phyloP scores from a whole-genome alignment of 2,113 vertebrate species.

The Tachycineta bicolor region DNA sequence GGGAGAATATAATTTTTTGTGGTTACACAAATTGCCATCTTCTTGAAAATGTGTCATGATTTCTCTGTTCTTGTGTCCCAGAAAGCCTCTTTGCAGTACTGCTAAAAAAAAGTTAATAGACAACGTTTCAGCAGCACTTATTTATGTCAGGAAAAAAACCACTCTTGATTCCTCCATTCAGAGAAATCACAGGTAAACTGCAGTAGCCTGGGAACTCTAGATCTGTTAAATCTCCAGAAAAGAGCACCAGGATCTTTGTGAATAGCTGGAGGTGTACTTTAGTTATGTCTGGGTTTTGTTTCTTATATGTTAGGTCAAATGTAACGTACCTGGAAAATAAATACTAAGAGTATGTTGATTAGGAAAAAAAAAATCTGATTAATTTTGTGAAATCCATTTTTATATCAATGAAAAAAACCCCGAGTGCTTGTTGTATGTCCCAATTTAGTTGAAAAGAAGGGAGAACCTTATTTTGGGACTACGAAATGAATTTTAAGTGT shows the following conservation, averaged over 20 bases:
- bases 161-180: background rate
- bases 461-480: background rate
- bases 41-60: slow-evolving; percentile 44
- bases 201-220: slow-evolving; percentile 27
- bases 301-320: slow-evolving; percentile 42
- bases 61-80: background rate
- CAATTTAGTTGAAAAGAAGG: background rate
- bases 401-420: background rate
- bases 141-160: background rate
- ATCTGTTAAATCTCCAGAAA: slow-evolving; percentile 7
- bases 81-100: background rate
- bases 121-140: slow-evolving; percentile 3
- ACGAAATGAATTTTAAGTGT: background rate
- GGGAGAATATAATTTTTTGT: slow-evolving; percentile 37
- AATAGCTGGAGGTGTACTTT: slow-evolving; percentile 27
- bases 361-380: background rate
- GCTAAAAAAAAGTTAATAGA: background rate
- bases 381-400: background rate
- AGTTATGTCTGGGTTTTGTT: slow-evolving; percentile 55
- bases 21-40: slow-evolving; percentile 5
- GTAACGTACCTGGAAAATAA: slow-evolving; percentile 5
- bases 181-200: background rate
- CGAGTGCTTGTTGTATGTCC: rapidly evolving
- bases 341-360: background rate
- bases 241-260: background rate